These are phyloP conservation scores for Daubentonia madagascariensis DNA, from an alignment of 2,113 vertebrate species.

Conservation along the genomic window DNA sequence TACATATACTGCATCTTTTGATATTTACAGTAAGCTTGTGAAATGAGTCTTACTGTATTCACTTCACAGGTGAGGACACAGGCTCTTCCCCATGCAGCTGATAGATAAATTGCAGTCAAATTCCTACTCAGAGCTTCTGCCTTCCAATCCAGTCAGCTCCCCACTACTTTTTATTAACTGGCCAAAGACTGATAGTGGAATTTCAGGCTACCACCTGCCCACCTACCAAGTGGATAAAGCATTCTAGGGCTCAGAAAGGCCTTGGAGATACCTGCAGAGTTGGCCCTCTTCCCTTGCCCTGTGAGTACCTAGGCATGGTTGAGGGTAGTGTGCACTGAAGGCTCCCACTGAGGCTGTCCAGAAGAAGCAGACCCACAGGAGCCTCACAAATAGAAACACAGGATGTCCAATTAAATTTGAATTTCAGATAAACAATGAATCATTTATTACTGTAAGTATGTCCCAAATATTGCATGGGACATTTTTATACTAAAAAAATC, in stretches of 20 bases:
- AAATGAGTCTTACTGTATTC: not conserved
- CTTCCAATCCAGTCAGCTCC: not conserved
- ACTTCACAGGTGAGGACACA: not conserved
- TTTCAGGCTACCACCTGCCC: not conserved
- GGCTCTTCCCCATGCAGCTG: not conserved
- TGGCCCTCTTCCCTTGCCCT: not conserved
- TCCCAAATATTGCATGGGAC: not conserved
- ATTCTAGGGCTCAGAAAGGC: not conserved
- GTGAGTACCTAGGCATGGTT: not conserved
- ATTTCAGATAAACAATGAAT: not conserved
- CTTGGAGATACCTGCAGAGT: not conserved
- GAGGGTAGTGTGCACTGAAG: not conserved
- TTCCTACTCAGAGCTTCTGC: not conserved
- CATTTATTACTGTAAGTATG: not conserved
- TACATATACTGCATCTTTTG: not conserved
- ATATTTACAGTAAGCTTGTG: not conserved
- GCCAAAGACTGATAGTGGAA: not conserved
- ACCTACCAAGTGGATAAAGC: not conserved
- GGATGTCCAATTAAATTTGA: not conserved
- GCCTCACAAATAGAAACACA: not conserved
- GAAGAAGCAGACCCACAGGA: not conserved
- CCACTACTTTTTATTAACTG: not conserved
- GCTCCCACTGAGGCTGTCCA: not conserved
- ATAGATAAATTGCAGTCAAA: not conserved
- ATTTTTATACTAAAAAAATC: not conserved